phyloP scores from a whole-genome alignment of 2,797 vertebrate genomes.

The Hydrolagus colliei region DNA sequence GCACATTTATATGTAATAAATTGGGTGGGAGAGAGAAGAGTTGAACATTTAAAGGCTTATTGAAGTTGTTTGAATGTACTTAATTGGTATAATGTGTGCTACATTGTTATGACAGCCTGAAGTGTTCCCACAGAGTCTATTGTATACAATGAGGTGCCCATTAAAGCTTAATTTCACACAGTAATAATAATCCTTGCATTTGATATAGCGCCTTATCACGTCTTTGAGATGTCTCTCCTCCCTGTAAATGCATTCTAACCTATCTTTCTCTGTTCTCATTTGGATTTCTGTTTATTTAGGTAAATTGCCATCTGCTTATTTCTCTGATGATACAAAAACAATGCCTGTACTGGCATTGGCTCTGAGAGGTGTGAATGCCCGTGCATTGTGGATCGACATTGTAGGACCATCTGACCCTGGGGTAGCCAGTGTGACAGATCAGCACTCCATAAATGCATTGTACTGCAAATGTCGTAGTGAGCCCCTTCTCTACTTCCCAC shows the following conservation, averaged over 20 bases:
- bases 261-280: background rate
- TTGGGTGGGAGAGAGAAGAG: no score
- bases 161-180: no score
- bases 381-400: slow-evolving; percentile 44
- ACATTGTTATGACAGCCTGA: no score
- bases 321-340: slow-evolving; percentile 29
- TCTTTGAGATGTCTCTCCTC: background rate
- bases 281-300: slow-evolving; percentile 41
- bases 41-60: no score
- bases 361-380: slow-evolving; percentile 50
- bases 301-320: slow-evolving; percentile 36
- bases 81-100: no score
- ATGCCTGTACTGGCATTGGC: slow-evolving; percentile 46
- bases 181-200: background rate
- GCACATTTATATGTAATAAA: no score
- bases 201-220: background rate
- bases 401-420: slow-evolving; percentile 40
- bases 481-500: slow-evolving; percentile 39
- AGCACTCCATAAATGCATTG: slow-evolving; percentile 36
- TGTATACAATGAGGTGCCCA: no score
- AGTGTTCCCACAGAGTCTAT: no score
- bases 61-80: no score
- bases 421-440: slow-evolving; percentile 38
- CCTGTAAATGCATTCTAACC: background rate
- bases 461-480: slow-evolving; percentile 37